Base-by-base conservation (phyloP, 1,140 invertebrate species). In the Sitobion miscanthi region DNA sequence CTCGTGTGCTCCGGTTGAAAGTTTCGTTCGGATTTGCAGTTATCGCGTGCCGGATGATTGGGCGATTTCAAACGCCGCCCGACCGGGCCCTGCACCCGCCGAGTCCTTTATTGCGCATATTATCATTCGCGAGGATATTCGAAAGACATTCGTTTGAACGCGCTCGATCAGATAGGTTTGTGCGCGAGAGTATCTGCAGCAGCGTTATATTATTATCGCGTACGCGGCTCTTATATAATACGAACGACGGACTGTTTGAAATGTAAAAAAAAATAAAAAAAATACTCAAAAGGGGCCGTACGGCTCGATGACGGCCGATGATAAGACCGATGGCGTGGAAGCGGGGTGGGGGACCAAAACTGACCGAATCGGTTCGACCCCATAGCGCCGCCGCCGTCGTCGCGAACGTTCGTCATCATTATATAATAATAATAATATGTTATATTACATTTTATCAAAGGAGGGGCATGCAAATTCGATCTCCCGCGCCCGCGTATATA, bases 381-480 rank as follows among this genome's bases (percentile, higher is more conserved):
- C n/a, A 23, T 88, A 47, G 20, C 82, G 23, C 9, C 21, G 47
- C 2, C 47, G 21, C 38, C 38, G 38, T 38, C 38, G 38, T 38
- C 38, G 38, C n/a, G 11, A 17, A 11, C 87, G 87, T 54, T 30
- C 87, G n/a, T 89, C 87, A 89, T 89, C 87, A 89, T 89, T 89
- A 89, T 52, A 17, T 52, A 20, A 52, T 1, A 49, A 52, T 54
- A 35, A 88, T 87, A 87, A n/a, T 85, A 25, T 17, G 25, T 52
- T 14, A 17, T 89, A 57, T 57, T 20, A 49, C 11, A 21, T 30
- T 30, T 30, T 49, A 83, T 93, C 91, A 93, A 93, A 93, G 82
- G 49, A 25, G 14, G 38, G 30, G 38, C 91, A 93, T 85, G 77
- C 91, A 93, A 85, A 93, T 91, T 88, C 47, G 47, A 88, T 88